Conservation (phyloP, 2,888 invertebrate genomes). For the Macaria notata region DNA sequence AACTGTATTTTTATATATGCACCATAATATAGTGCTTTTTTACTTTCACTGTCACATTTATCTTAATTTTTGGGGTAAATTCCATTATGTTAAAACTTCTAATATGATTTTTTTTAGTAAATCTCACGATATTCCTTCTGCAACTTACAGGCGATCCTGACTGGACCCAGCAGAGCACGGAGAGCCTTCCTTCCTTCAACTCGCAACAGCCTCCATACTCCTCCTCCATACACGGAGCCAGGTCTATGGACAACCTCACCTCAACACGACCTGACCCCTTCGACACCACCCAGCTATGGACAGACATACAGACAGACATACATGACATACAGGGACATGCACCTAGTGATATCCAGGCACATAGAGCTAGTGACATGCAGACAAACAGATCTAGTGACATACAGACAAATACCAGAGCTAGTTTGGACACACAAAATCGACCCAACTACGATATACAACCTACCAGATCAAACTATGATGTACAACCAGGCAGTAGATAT, state of each 20-base stretch:
- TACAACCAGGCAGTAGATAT: constrained; percentile 21
- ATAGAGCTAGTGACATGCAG: no score
- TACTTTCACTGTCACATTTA: no score
- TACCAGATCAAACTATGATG: constrained; percentile 3
- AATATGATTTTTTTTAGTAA: no score
- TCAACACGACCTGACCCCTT: constrained; percentile 55
- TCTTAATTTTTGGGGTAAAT: no score
- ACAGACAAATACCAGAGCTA: constrained; percentile 9
- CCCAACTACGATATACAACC: constrained; percentile 37
- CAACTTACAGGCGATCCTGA: constrained; percentile 54
- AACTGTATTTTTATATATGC: no score
- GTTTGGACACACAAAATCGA: constrained; percentile 13
- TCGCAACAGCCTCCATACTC: constrained; percentile 43
- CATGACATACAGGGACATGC: not conserved
- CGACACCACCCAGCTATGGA: constrained; percentile 65
- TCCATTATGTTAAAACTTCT: no score
- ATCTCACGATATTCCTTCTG: no score
- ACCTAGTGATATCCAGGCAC: no score
- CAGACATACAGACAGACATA: constrained; percentile 31
- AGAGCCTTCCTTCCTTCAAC: constrained; percentile 60
- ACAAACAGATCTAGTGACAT: no score
- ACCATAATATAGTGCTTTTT: no score
- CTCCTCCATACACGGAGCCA: constrained; percentile 63
- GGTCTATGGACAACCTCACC: constrained; percentile 66
- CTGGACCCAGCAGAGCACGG: constrained; percentile 69